phyloP scores from a whole-genome alignment of 2,888 invertebrate species.

The Neoaliturus tenellus region DNA sequence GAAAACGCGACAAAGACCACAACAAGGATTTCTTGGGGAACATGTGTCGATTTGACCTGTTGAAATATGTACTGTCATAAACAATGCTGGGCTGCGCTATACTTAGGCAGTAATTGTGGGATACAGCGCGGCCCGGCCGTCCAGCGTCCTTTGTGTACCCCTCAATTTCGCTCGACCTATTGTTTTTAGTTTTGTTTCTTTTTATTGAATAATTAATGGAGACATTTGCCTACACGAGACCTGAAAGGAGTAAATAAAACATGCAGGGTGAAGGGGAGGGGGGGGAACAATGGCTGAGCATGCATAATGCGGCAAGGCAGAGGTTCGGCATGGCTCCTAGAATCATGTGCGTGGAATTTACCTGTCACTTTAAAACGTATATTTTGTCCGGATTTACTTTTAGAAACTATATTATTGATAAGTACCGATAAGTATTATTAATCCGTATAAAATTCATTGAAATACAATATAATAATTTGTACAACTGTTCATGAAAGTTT shows the following conservation, averaged over 20 bases:
- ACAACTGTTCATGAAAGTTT: too few species aligned
- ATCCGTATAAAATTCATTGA: too few species aligned
- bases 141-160: background rate
- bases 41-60: constrained; percentile 34
- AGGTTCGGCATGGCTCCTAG: background rate
- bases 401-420: too few species aligned
- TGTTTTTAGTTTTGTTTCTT: constrained; percentile 35
- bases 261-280: background rate
- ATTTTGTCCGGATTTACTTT: too few species aligned
- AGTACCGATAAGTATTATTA: too few species aligned
- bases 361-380: too few species aligned
- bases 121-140: background rate
- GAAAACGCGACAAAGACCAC: background rate
- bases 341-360: background rate
- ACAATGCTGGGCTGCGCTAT: background rate
- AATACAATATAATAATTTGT: too few species aligned
- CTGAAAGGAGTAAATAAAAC: constrained; percentile 32
- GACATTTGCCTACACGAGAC: constrained; percentile 30
- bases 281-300: background rate
- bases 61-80: background rate
- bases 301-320: background rate
- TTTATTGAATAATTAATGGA: constrained; percentile 33
- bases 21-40: constrained; percentile 3
- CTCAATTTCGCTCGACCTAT: constrained; percentile 11
- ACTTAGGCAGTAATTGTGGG: constrained; percentile 2